These are phyloP conservation scores for Corticium candelabrum DNA, from an alignment of 37 sponge, comb jelly and placozoan species.

Conservation along the genomic window DNA sequence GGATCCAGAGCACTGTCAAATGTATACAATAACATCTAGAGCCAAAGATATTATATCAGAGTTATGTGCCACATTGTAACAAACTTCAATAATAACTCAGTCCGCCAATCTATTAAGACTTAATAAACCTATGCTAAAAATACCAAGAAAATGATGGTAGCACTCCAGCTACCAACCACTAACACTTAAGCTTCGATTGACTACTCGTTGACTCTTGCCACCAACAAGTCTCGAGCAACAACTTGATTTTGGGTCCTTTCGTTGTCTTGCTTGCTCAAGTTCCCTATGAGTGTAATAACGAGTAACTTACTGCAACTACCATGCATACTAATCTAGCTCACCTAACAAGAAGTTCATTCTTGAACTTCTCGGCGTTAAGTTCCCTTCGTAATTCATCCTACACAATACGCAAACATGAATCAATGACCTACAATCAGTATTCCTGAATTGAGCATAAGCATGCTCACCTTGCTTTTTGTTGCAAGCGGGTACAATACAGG, in stretches of 20 bases:
- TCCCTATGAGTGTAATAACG: neutral
- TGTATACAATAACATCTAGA: neutral
- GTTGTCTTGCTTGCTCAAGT: neutral
- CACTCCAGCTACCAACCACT: neutral
- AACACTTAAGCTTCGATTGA: neutral
- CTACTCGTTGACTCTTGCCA: neutral
- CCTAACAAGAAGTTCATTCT: constrained; percentile 63
- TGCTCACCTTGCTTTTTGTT: constrained; percentile 53
- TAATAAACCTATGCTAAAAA: too few species aligned
- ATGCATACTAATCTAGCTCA: too few species aligned
- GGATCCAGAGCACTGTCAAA: too few species aligned
- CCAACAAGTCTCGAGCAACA: neutral
- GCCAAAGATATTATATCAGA: neutral
- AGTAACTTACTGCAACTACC: too few species aligned
- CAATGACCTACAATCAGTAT: neutral
- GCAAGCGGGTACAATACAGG: constrained; percentile 49
- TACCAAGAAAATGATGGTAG: too few species aligned
- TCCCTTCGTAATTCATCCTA: constrained; percentile 73
- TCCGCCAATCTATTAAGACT: too few species aligned
- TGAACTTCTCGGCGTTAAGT: constrained; percentile 84
- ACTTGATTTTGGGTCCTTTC: too few species aligned
- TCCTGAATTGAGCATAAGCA: neutral
- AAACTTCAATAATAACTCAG: too few species aligned
- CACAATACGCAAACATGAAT: neutral
- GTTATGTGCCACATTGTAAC: too few species aligned